Base-by-base conservation (phyloP, 2,888 invertebrate genomes). In the Leucophenga montana region DNA sequence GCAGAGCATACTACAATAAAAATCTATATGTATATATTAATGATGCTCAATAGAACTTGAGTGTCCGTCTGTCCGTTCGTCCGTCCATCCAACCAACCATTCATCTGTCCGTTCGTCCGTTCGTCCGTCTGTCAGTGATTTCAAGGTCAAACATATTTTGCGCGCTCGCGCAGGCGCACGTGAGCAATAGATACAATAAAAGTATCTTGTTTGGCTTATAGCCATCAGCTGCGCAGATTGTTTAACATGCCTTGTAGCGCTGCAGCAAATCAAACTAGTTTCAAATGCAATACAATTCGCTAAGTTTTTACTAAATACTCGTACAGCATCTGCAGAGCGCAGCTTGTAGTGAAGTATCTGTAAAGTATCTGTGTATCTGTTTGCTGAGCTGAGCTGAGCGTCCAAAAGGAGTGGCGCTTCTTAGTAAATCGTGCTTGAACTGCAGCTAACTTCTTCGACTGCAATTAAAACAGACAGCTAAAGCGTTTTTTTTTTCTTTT, bases 151-250 rank as follows among this genome's bases (percentile, higher is more conserved):
- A 48, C 5, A 59, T 31, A 59, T 59, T 59, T 59, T 31, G 31
- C 59, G 59, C 59, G 59, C 50, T 50, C 33, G 62, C 62, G 50
- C 50, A 50, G 50, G 14, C 50, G 48, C 62, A 64, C 62, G 62
- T 64, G 62, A 46, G 62, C 39, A 59, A n/a, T n/a, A n/a, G n/a
- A n/a, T n/a, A n/a, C n/a, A n/a, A n/a, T n/a, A n/a, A n/a, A n/a
- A n/a, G 16, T 27, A 33, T 11, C 31, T 33, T 33, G 59, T 11
- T n/a, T 59, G 31, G 59, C 59, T 33, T 33, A 59, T n/a, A 33
- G 59, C 59, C 33, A 59, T 33, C 59, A 33, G 59, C 33, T 59
- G 59, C 31, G 59, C 59, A 31, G 20, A 27, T 22, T 56, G 56
- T 22, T 50, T 27, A 13, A 57, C 31, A 27, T 22, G 16, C 16